A percentile compares a stretch with the other conserved stretches of the same genome.
phyloP scores from a whole-genome alignment of 1,140 invertebrate species.

The Pogonomyrmex barbatus region DNA sequence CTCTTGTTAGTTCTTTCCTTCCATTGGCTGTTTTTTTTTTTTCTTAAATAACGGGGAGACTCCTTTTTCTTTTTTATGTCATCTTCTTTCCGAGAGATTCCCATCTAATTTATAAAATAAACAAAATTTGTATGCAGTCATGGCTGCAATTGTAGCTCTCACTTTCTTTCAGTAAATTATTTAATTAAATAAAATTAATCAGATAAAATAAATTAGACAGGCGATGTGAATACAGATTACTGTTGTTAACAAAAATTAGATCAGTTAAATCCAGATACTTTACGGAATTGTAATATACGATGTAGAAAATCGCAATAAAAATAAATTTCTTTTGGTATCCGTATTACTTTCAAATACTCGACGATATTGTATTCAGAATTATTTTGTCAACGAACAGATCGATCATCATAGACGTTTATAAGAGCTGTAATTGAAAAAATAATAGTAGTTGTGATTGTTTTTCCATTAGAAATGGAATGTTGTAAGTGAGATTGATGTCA shows the following conservation, averaged over 20 bases:
- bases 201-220: conserved; percentile 16
- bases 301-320: background rate
- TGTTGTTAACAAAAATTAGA: conserved; percentile 16
- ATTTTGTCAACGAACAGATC: background rate
- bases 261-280: background rate
- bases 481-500: conserved; percentile 40
- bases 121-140: background rate
- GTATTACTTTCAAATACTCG: background rate
- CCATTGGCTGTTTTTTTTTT: background rate
- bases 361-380: background rate
- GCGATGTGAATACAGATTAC: conserved; percentile 18
- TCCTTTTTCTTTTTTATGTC: background rate
- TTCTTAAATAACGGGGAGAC: conserved; percentile 2
- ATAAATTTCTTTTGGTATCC: background rate
- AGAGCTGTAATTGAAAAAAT: background rate
- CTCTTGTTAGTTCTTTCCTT: conserved; percentile 13
- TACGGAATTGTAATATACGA: background rate
- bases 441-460: conserved; percentile 34
- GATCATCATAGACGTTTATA: conserved; percentile 10
- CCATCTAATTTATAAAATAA: background rate
- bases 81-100: background rate
- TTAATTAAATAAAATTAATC: conserved; percentile 19
- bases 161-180: conserved; percentile 30
- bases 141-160: background rate
- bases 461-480: conserved; percentile 18